These are phyloP conservation scores for Ochotona princeps DNA, from an alignment of 2,113 vertebrate species.

Conservation along the genomic window DNA sequence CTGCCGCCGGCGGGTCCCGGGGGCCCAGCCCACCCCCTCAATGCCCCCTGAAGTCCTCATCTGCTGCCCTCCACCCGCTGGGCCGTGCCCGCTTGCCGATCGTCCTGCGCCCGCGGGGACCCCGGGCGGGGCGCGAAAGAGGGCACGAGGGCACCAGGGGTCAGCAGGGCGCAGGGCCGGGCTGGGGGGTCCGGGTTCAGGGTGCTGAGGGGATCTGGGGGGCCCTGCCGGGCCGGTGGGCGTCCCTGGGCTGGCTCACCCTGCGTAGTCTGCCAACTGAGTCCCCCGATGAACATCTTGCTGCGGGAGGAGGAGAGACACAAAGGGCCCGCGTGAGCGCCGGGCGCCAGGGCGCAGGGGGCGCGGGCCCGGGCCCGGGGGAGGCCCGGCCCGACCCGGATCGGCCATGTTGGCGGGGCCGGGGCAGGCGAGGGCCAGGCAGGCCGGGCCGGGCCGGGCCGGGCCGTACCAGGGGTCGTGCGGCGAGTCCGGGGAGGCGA, in stretches of 20 bases:
- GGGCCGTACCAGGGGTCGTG: conserved; percentile 95
- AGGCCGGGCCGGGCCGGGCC: conserved; percentile 84
- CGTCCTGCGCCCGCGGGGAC: conserved; percentile 65
- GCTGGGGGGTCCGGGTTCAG: conserved; percentile 67
- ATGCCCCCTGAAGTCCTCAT: conserved; percentile 59
- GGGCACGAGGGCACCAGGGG: conserved; percentile 74
- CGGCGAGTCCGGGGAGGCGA: conserved; percentile 95
- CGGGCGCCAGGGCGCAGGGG: conserved; percentile 75
- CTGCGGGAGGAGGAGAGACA: conserved; percentile 87
- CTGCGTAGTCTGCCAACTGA: conserved; percentile 98
- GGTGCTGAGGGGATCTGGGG: conserved; percentile 52
- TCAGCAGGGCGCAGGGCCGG: conserved; percentile 73
- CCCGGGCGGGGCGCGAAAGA: conserved; percentile 70
- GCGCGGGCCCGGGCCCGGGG: conserved; percentile 72
- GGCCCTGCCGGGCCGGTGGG: conserved; percentile 64
- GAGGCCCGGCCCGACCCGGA: conserved; percentile 74
- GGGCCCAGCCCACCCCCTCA: conserved; percentile 62
- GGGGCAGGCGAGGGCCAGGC: conserved; percentile 68
- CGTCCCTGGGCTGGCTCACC: conserved; percentile 87
- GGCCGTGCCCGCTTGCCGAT: conserved; percentile 54
- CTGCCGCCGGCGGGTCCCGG: conserved; percentile 66
- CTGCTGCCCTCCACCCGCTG: conserved; percentile 59
- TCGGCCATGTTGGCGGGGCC: conserved; percentile 79
- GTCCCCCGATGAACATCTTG: conserved; percentile 98
- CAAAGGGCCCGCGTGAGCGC: conserved; percentile 80